Evolutionary conservation across 1,140 invertebrate genomes (phyloP), one percentile per base, ranked within the genome.

Genomic region (Radopholus similis): DNA sequence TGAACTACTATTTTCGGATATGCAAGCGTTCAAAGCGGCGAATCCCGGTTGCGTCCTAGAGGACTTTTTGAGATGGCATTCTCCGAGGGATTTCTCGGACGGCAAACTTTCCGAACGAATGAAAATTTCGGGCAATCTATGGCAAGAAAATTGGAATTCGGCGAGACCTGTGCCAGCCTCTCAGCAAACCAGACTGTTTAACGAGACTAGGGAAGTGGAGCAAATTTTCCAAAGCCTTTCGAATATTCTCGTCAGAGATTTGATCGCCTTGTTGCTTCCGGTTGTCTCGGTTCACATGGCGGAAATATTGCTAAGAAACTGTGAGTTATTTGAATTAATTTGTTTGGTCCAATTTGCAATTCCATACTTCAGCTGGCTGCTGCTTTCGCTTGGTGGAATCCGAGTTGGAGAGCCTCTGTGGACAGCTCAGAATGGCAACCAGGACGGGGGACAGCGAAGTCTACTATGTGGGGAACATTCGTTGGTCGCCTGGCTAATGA

Each of bases 1-100:
- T 81, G 91, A 93, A 0, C 92, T 91, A 8, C 84, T 98, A 8
- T 85, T 94, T 3, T 96, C 93, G 0, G 95, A 98, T 82, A 97
- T 97, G 93, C 92, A 97, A 83, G 91, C 93, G 0, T 97, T 98
- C 23, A 73, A 73, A 34, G 94, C 95, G 2, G 95, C 95, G 0
- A 98, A 98, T 87, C 94, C 94, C 1, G 90, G 89, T 0, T 88
- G 89, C 23, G 86, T 88, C n/a, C 83, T 98, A 18, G 93, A 91
- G 82, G 95, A 98, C 83, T 98, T 98, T 83, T 93, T 98, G 62
- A 87, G 92, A 60, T 97, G 93, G 93, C 96, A 97, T 82, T 97
- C 94, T 0, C 95, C 95, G 0, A 86, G 92, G 42, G 95, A 97
- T 83, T 96, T 91, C 21, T 5, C 49, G 28, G 59, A 62, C 13